Evolutionary conservation across 2,797 vertebrate species (phyloP), one percentile per base, ranked within the genome.

Genomic region (Paratrypauchen microcephalus): DNA sequence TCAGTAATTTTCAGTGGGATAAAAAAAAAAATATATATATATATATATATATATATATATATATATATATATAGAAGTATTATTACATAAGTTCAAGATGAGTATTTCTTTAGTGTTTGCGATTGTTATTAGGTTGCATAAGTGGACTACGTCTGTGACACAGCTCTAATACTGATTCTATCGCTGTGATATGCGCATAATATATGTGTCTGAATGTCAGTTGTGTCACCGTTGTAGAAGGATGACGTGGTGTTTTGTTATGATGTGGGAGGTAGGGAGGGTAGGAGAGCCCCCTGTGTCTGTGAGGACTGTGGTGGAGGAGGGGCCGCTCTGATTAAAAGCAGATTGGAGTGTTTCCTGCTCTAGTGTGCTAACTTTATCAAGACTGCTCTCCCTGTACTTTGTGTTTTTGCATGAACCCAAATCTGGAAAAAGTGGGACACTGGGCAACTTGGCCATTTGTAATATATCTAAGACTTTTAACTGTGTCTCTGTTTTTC

Each of bases 291-390:
- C 84, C 83, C 75, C 83, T 83, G 70, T 52, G 80, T 81, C 75
- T 78, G 77, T 72, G 77, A 76, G 76, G 61, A 47, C 26, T 21
- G 78, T 15, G 82, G 82, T 74, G 81, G 85, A 85, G 82, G 64
- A 54, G 64, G 81, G 83, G 81, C 68, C 66, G 72, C 86, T 82
- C 83, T 95, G 95, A 97, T 96, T 95, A 94, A 93, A 95, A 95
- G 93, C 97, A 96, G 95, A 95, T 93, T 88, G 89, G 88, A 90
- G 85, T 36, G 82, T 92, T 97, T 96, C 95, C 95, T 96, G 95
- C 93, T 89, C 81, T 92, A 93, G 92, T 67, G 68, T 82, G 88
- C 91, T 92, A 86, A 87, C 86, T 89, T 81, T 85, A 85, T 81
- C 66, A 56, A 66, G 58, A 52, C 66, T 79, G 26, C 82, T 73